Percentiles rank a stretch among this genome's conserved stretches.
phyloP scores from a whole-genome alignment of 2,113 vertebrate species.

The Romanogobio albipinnatus region DNA sequence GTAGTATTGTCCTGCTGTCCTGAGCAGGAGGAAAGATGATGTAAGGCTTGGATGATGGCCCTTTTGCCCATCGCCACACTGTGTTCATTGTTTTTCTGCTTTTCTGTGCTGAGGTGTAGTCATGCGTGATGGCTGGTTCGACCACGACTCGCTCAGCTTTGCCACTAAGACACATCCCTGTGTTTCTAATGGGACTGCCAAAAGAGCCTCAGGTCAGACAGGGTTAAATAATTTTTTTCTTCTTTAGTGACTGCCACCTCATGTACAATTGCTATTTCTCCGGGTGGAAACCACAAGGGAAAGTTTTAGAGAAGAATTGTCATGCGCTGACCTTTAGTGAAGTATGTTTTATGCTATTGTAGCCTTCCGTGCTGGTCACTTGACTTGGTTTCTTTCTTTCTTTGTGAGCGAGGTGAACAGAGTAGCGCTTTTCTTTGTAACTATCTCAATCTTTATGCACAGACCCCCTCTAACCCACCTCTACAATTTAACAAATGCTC shows the following conservation, averaged over 20 bases:
- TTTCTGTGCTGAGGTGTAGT: slow-evolving; percentile 22
- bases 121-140: slow-evolving; percentile 46
- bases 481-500: slow-evolving; percentile 71
- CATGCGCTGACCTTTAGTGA: slow-evolving; percentile 10
- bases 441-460: slow-evolving; percentile 49
- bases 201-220: slow-evolving; percentile 4
- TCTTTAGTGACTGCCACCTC: not conserved
- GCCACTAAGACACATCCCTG: slow-evolving; percentile 31
- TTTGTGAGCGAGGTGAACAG: slow-evolving; percentile 47
- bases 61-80: slow-evolving; percentile 47
- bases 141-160: slow-evolving; percentile 45
- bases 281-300: not conserved
- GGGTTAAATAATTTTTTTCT: not conserved
- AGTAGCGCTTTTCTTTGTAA: slow-evolving; percentile 38
- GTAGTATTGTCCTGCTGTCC: slow-evolving; percentile 3
- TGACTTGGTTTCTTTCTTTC: slow-evolving; percentile 30
- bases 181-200: not conserved
- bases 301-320: not conserved
- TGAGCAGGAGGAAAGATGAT: slow-evolving; percentile 34
- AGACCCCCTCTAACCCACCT: slow-evolving; percentile 53
- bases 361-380: not conserved
- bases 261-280: not conserved
- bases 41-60: slow-evolving; percentile 52
- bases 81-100: slow-evolving; percentile 47
- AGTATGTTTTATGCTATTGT: slow-evolving; percentile 24